Conservation (phyloP, 2,888 invertebrate genomes). For the Meta bourneti region DNA sequence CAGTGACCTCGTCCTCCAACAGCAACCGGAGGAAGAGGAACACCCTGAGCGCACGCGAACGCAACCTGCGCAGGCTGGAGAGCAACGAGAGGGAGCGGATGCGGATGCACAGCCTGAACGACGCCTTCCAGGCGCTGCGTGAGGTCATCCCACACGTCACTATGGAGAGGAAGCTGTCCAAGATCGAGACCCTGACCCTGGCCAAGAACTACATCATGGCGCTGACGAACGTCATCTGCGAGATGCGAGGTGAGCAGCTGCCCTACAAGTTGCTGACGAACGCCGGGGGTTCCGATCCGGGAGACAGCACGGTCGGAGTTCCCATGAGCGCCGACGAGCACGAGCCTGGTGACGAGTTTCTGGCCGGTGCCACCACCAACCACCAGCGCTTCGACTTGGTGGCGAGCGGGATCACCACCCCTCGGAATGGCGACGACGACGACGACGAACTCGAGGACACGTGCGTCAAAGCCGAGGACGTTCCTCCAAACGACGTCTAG, state of each 20-base stretch:
- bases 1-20: not conserved
- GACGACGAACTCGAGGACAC: not conserved
- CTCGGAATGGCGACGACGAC: not conserved
- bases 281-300: not conserved
- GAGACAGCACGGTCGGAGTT: not conserved
- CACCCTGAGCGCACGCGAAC: conserved; percentile 90
- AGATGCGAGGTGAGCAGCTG: conserved; percentile 75
- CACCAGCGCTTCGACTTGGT: conserved; percentile 27
- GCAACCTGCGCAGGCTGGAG: conserved; percentile 91
- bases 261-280: conserved; percentile 73
- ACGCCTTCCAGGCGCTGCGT: conserved; percentile 92
- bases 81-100: conserved; percentile 94
- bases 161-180: conserved; percentile 90
- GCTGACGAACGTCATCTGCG: conserved; percentile 91
- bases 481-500: not conserved
- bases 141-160: conserved; percentile 93
- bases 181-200: conserved; percentile 92
- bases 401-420: conserved; percentile 17
- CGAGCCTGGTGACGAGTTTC: conserved; percentile 47
- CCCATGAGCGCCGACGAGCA: conserved; percentile 39
- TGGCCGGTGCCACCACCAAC: conserved; percentile 1
- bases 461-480: not conserved
- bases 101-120: conserved; percentile 95
- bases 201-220: conserved; percentile 95
- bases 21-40: conserved; percentile 84